Conservation (phyloP, 2,113 vertebrate species). For the Bufo gargarizans region DNA sequence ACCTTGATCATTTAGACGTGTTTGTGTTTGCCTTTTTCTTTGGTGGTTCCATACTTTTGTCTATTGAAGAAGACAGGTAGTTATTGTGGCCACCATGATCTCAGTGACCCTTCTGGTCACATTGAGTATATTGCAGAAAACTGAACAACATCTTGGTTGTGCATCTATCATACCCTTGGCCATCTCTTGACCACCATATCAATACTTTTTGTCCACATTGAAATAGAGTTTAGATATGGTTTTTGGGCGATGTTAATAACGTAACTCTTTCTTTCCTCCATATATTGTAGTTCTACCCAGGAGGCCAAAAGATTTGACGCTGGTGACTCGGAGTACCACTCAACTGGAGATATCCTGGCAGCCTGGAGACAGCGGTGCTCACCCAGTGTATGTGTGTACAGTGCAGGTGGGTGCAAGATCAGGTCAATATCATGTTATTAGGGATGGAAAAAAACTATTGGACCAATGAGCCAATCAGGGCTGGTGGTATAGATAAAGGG, state of each 20-base stretch:
- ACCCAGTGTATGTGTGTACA: slow-evolving; percentile 76
- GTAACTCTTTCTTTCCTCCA: background rate
- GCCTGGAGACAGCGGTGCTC: slow-evolving; percentile 78
- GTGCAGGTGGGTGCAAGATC: slow-evolving; percentile 74
- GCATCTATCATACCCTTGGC: background rate
- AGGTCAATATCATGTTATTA: background rate
- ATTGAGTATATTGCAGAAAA: too few relatives aligned
- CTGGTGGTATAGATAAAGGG: too few relatives aligned
- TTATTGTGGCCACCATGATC: too few relatives aligned
- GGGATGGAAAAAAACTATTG: background rate
- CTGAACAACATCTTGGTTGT: too few relatives aligned
- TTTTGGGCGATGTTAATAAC: background rate
- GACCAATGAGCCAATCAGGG: background rate
- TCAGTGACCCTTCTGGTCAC: too few relatives aligned
- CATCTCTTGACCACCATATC: background rate
- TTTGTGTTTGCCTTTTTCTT: too few relatives aligned
- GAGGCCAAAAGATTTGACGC: slow-evolving; percentile 67
- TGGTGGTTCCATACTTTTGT: too few relatives aligned
- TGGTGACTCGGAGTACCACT: slow-evolving; percentile 55
- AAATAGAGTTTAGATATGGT: background rate
- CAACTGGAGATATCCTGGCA: slow-evolving; percentile 77
- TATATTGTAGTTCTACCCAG: slow-evolving; percentile 76
- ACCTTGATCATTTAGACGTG: too few relatives aligned
- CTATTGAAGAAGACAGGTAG: too few relatives aligned
- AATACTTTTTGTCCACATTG: background rate